Conservation (phyloP, 2,797 vertebrate species). For the Pangasius larnaudii region DNA sequence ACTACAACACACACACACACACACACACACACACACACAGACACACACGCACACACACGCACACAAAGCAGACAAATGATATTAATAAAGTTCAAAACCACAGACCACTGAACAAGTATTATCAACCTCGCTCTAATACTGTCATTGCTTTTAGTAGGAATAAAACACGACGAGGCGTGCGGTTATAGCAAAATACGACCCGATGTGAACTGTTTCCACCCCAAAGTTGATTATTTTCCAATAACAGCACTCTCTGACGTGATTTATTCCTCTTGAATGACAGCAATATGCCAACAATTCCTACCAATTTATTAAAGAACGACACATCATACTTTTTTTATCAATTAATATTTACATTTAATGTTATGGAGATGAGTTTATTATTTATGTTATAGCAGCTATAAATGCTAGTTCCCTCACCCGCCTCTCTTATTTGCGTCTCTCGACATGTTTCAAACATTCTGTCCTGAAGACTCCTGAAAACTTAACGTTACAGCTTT, state of each 20-base stretch:
- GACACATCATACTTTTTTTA: neutral
- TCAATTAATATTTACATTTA: neutral
- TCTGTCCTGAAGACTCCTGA: neutral
- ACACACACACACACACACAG: constrained; percentile 24
- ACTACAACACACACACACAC: constrained; percentile 65
- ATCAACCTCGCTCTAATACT: neutral
- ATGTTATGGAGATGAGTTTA: neutral
- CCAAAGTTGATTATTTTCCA: neutral
- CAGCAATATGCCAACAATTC: neutral
- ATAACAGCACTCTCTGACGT: neutral
- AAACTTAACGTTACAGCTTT: neutral
- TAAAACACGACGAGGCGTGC: neutral
- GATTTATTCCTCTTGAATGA: neutral
- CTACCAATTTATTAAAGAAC: neutral
- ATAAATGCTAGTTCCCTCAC: neutral
- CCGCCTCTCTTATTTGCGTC: neutral
- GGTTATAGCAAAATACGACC: neutral
- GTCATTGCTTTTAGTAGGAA: neutral
- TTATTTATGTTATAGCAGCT: neutral
- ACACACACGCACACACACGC: constrained; percentile 28
- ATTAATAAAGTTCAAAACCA: neutral
- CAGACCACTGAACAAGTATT: neutral
- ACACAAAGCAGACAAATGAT: constrained; percentile 1
- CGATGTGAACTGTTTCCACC: neutral
- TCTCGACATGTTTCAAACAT: neutral